Evolutionary conservation across 2,888 invertebrate species (phyloP), one percentile per base, ranked within the genome.

Genomic region (Hemithea aestivaria): DNA sequence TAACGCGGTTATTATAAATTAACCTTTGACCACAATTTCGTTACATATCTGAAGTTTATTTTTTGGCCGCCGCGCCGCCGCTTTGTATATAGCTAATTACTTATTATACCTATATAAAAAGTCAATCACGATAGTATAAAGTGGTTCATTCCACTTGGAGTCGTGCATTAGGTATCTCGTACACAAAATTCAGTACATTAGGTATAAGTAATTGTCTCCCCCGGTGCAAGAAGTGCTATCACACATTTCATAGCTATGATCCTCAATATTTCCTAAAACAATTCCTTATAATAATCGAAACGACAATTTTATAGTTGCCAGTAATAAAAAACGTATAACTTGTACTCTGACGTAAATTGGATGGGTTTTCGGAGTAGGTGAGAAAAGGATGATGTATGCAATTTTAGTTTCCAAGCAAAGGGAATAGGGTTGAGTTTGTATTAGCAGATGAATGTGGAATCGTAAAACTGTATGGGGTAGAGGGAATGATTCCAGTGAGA

Each of bases 321-420:
- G 71, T 70, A 82, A 83, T 84, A 83, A 84, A 83, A 83, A 82
- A 81, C 71, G 65, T 73, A 79, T 83, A 81, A 83, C 75, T 70
- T 68, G 71, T 66, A 54, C 51, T 59, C 53, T 66, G 70, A 60
- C 68, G 65, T 68, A 81, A 82, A 83, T 83, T 83, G 80, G 80
- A 83, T 81, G 73, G 60, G 56, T 50, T 54, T 41, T 38, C 53
- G 58, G 57, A 55, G 62, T 59, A 57, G 65, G 69, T 63, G 62
- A 66, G 67, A 66, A 65, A 60, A 61, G 56, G 49, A 29, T 21
- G 47, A n/a, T n/a, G n/a, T n/a, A n/a, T n/a, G n/a, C n/a, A 33
- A 65, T 50, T 51, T 35, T 56, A 35, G 10, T 8, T 53, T 62
- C 51, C 63, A 57, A 56, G 46, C 10, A 7, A 11, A 10, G 38